These are phyloP conservation scores for Pogonophryne albipinna DNA, from an alignment of 2,797 vertebrate genomes.

Conservation along the genomic window DNA sequence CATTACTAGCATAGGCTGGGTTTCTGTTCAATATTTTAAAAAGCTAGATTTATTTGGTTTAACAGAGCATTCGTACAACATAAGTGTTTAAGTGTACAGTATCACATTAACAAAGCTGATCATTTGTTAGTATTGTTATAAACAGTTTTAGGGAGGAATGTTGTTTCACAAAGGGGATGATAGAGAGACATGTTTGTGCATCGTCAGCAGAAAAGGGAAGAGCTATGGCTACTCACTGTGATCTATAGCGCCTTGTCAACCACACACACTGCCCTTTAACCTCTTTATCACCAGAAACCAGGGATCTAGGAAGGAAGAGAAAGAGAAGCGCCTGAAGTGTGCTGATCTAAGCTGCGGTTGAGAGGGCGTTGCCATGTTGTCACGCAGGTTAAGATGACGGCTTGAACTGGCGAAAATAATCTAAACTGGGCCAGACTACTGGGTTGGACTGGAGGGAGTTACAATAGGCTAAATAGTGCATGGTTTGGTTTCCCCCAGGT, in stretches of 20 bases:
- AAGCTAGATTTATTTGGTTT: conserved; percentile 33
- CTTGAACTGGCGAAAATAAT: conserved; percentile 1
- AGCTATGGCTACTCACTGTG: conserved; percentile 42
- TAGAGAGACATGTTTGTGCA: conserved; percentile 46
- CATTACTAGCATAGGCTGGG: conserved; percentile 21
- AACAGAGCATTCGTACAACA: background rate
- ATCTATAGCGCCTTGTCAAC: conserved; percentile 50
- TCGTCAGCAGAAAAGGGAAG: conserved; percentile 61
- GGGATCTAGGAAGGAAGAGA: conserved; percentile 65
- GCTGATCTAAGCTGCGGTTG: conserved; percentile 50
- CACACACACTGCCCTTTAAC: conserved; percentile 42
- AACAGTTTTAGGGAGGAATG: conserved; percentile 45
- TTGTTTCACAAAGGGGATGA: conserved; percentile 30
- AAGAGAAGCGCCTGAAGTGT: conserved; percentile 31
- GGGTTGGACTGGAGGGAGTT: conserved; percentile 21
- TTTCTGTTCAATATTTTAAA: conserved; percentile 23
- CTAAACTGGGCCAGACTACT: conserved; percentile 30
- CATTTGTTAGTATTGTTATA: conserved; percentile 30
- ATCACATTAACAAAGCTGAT: conserved; percentile 16
- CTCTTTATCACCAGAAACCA: conserved; percentile 70
- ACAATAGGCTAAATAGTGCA: conserved; percentile 22
- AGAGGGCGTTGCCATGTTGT: conserved; percentile 2
- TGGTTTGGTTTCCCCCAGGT: conserved; percentile 19
- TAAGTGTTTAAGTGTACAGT: background rate
- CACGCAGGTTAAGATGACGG: conserved; percentile 20